Base-by-base conservation (phyloP, 2,113 vertebrate genomes). In the Equus quagga region DNA sequence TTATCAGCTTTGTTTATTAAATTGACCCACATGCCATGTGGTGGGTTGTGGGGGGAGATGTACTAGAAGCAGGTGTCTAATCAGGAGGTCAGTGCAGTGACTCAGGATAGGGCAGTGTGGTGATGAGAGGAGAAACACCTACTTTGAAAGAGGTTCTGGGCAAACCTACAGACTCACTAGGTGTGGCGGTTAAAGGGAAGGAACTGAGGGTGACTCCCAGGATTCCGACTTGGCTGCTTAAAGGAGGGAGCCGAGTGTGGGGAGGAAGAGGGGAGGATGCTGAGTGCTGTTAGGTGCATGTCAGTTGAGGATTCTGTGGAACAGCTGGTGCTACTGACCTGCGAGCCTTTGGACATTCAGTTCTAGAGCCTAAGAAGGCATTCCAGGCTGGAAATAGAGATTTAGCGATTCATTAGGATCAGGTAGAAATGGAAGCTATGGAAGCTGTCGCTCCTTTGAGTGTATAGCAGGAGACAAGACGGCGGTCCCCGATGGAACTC, bases 11-110 rank as follows among this genome's bases (percentile, higher is more conserved):
- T 15, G 14, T 81, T 4, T 67, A 6, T 28, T 78, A 1, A 26
- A 0, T 65, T 82, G 76, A 51, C 8, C 10, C 41, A 6, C 4
- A 33, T 51, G 21, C 8, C 2, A 0, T 24, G 24, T 33, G 17
- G 17, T 5, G 41, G 65, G 13, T 3, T 6, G 76, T 41, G 41
- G 88, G 17, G 73, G 18, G 4, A 3, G 5, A 4, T 26, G 73
- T 15, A 8, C 28, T 36, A 9, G 75, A 26, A 49, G 62, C 64
- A 11, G 31, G 46, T 19, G 6, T 5, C 36, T 62, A 5, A 13
- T 26, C 65, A 44, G 28, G 12, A 41, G 9, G 33, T 60, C 18
- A 3, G 46, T 21, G 4, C n/a, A 56, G 46, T n/a, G 4, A 28
- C 33, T 94, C 3, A 0, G 36, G 60, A 54, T 23, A 28, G 15